Evolutionary conservation across 1,140 invertebrate species (phyloP), one percentile per base, ranked within the genome.

Genomic region (Neoseiulus cucumeris): DNA sequence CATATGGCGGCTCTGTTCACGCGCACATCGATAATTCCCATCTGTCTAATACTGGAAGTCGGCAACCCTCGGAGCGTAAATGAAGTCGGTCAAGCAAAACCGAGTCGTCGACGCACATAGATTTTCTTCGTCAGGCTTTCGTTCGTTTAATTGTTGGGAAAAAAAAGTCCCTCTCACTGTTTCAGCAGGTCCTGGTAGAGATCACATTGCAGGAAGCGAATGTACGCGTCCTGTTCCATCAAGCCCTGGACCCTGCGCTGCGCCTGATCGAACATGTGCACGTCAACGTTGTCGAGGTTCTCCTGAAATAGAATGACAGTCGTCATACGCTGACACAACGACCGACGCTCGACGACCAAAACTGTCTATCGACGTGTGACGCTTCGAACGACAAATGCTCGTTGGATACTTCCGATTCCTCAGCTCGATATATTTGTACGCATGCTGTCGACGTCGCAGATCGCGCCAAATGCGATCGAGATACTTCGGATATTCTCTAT

Each of bases 151-250:
- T 9, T 39, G 33, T 39, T 39, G 33, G 33, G 33, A 39, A 39
- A 9, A 4, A 6, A 39, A 39, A 39, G 33, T 39, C 33, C 33
- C 33, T 39, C 22, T 59, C 22, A 59, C 51, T 59, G 51, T 72
- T 76, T 73, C 2, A 77, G 64, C 2, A 80, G 75, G 66, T 79
- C 76, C 65, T 73, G 70, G 69, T 80, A 80, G 14, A 79, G 70
- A 47, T 79, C 76, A 25, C 79, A 81, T 67, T 80, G 76, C 7
- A 82, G 72, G 70, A 82, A 82, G 28, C 81, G 72, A 12, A 78
- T 72, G 68, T 82, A 82, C 7, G 80, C 79, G 68, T 82, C 81
- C 42, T 79, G 78, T 70, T 82, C 81, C 76, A 82, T 78, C 29
- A 82, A 70, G 1, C 76, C 75, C 71, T 82, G 80, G 44, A 82